These are phyloP conservation scores for Agrochola circellaris DNA, from an alignment of 2,888 invertebrate species.

Conservation along the genomic window DNA sequence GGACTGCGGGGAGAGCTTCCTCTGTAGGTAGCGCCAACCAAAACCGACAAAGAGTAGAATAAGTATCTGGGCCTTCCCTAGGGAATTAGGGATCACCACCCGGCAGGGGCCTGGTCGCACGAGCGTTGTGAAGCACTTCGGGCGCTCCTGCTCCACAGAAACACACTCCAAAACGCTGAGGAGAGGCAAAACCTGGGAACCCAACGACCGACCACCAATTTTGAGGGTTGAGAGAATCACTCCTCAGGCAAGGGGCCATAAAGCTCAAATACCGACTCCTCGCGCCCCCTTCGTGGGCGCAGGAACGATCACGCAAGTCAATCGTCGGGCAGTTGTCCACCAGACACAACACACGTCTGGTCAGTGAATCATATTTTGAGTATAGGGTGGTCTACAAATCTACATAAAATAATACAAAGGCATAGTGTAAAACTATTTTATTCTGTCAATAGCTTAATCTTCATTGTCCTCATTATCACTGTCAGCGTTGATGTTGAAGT, in stretches of 20 bases:
- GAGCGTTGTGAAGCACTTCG: too few species aligned
- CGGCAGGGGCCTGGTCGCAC: neutral
- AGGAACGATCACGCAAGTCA: too few species aligned
- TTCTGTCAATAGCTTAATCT: conserved; percentile 91
- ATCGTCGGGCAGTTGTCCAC: too few species aligned
- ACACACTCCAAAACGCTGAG: neutral
- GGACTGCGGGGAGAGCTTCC: too few species aligned
- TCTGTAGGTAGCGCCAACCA: too few species aligned
- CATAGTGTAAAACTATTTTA: conserved; percentile 87
- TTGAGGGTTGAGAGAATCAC: neutral
- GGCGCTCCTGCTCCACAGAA: neutral
- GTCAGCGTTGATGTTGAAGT: conserved; percentile 98
- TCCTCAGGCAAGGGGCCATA: neutral
- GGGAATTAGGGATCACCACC: neutral
- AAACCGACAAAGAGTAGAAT: too few species aligned
- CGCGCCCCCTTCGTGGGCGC: too few species aligned
- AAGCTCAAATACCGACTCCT: too few species aligned
- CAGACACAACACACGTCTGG: too few species aligned
- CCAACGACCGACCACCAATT: neutral
- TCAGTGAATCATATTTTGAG: neutral
- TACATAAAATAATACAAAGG: conserved; percentile 55
- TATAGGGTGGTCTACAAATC: neutral
- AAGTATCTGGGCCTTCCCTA: neutral
- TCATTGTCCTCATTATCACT: conserved; percentile 96
- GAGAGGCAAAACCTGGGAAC: too few species aligned